These are phyloP conservation scores for Calameuta pallipes DNA, from an alignment of 2,888 invertebrate species.

Conservation along the genomic window DNA sequence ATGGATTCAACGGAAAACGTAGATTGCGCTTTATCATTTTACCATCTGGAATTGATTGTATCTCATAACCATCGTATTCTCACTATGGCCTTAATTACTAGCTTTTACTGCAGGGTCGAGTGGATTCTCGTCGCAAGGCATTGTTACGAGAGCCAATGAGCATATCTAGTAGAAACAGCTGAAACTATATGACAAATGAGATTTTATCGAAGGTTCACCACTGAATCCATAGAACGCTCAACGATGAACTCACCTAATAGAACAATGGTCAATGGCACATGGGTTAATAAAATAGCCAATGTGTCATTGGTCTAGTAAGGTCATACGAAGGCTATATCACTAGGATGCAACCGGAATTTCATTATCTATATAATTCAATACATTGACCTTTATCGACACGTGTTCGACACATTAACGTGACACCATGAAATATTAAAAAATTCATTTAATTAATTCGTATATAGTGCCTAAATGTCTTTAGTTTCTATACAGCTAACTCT, in stretches of 20 bases:
- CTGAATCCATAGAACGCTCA: not conserved
- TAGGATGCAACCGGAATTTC: not conserved
- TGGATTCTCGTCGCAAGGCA: not conserved
- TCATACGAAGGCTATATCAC: not conserved
- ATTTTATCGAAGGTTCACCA: not conserved
- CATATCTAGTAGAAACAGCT: not conserved
- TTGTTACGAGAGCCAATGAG: not conserved
- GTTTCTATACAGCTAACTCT: not conserved
- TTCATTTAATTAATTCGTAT: not conserved
- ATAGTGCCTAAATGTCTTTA: not conserved
- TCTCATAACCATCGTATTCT: not conserved
- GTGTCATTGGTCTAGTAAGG: slow-evolving; percentile 22
- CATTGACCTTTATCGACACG: not conserved
- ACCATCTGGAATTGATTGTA: not conserved
- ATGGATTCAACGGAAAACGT: not conserved
- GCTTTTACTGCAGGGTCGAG: not conserved
- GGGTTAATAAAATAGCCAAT: slow-evolving; percentile 7
- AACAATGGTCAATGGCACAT: not conserved
- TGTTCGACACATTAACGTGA: not conserved
- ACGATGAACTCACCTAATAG: not conserved
- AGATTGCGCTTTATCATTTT: not conserved
- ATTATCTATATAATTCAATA: not conserved
- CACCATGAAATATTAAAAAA: not conserved
- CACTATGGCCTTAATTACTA: too few relatives aligned
- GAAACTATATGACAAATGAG: not conserved